Evolutionary conservation across 2,113 vertebrate genomes (phyloP).

Genomic region (Anarrhichthys ocellatus): DNA sequence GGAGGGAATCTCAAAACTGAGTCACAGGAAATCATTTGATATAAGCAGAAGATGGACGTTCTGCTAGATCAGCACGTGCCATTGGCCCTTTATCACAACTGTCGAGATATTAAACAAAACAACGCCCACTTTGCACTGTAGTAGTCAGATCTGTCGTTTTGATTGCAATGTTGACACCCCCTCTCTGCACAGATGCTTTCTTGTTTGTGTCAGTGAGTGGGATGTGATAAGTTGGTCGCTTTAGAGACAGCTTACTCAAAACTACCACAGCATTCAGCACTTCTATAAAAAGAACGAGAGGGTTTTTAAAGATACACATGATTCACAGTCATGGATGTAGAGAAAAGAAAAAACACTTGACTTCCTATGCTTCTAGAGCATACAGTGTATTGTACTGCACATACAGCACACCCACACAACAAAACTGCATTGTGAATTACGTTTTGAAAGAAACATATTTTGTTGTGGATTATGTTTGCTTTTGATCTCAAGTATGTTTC

Average conservation of each 20-base stretch:
- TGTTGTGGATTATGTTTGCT: too few relatives aligned
- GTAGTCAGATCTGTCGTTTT: constrained; percentile 58
- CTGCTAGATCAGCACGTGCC: not conserved
- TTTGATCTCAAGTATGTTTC: not conserved
- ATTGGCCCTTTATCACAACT: constrained; percentile 42
- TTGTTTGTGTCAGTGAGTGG: constrained; percentile 67
- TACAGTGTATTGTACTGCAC: not conserved
- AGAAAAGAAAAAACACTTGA: constrained; percentile 16
- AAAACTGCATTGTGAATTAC: too few relatives aligned
- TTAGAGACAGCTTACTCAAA: constrained; percentile 69
- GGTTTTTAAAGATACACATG: not conserved
- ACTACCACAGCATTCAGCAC: constrained; percentile 31
- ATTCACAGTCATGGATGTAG: not conserved
- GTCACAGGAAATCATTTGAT: not conserved
- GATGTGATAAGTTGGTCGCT: constrained; percentile 73
- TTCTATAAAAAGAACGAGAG: not conserved
- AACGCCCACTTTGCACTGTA: constrained; percentile 29
- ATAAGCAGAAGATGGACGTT: not conserved
- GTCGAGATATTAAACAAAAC: constrained; percentile 40
- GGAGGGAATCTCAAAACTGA: not conserved
- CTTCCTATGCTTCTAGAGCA: not conserved
- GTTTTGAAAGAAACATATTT: too few relatives aligned
- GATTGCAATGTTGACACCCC: constrained; percentile 57
- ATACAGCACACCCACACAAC: not conserved
- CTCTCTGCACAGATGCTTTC: constrained; percentile 62